Conservation (phyloP, 2,797 vertebrate genomes). For the Dendrocincla fuliginosa region DNA sequence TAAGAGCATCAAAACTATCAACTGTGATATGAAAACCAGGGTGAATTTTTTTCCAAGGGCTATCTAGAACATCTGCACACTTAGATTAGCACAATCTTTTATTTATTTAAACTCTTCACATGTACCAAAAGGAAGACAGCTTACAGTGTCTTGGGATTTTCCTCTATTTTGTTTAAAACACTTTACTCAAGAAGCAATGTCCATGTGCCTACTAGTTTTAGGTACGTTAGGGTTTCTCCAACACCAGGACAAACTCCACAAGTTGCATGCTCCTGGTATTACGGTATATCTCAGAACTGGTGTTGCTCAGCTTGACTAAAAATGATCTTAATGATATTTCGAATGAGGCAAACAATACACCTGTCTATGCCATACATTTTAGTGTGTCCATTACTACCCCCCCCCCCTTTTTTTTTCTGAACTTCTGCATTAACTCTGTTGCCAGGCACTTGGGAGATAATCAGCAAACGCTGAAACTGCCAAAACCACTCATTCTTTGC, state of each 20-base stretch:
- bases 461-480: not conserved
- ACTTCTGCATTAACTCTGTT: not conserved
- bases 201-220: not conserved
- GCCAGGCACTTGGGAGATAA: not conserved
- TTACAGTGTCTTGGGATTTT: not conserved
- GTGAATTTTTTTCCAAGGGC: too few relatives aligned
- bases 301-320: not conserved
- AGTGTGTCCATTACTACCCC: rapidly evolving
- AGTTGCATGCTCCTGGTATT: not conserved
- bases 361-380: not conserved
- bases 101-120: not conserved
- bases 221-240: rapidly evolving
- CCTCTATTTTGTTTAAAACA: not conserved
- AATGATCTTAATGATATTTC: rapidly evolving
- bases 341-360: not conserved
- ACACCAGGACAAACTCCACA: not conserved
- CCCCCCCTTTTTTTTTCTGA: not conserved
- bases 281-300: not conserved
- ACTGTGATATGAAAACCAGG: too few relatives aligned
- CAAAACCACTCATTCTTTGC: not conserved
- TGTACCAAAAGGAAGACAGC: not conserved
- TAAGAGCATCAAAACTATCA: not conserved
- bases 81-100: too few relatives aligned
- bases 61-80: too few relatives aligned
- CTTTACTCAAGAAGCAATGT: not conserved